A percentile compares a stretch with the other conserved stretches of the same genome.
Conservation (phyloP, 2,888 invertebrate species). For the Taphrorychus bicolor region DNA sequence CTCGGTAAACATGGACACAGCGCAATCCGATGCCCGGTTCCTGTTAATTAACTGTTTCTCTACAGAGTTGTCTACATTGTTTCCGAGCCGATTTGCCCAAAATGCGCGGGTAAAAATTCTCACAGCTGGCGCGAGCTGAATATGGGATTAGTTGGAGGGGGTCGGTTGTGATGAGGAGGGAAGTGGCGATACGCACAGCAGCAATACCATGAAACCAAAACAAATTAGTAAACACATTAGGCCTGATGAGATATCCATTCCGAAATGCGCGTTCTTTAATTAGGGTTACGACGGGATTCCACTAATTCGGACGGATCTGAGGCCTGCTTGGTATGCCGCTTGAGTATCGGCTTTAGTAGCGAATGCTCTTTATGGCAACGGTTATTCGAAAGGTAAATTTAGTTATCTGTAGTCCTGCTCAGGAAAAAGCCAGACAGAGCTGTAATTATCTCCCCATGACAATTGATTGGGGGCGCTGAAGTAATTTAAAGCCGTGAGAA, state of each 20-base stretch:
- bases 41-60: background rate
- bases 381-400: conserved; percentile 30
- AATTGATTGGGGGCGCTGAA: background rate
- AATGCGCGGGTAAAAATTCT: background rate
- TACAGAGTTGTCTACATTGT: background rate
- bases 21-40: background rate
- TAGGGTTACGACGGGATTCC: conserved; percentile 41
- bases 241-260: conserved; percentile 51
- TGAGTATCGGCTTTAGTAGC: conserved; percentile 25
- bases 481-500: background rate
- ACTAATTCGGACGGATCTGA: conserved; percentile 32
- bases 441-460: background rate
- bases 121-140: background rate
- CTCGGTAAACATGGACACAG: conserved; percentile 16
- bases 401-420: conserved; percentile 16
- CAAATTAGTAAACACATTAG: conserved; percentile 51
- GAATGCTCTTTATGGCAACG: conserved; percentile 32
- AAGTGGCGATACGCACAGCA: no score
- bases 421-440: conserved; percentile 6
- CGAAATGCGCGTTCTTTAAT: conserved; percentile 46
- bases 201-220: conserved; percentile 46
- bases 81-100: background rate
- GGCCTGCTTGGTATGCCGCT: conserved; percentile 31
- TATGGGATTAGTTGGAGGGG: background rate
- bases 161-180: background rate